phyloP scores from a whole-genome alignment of 2,113 vertebrate genomes.

The Megaceryle torquata region DNA sequence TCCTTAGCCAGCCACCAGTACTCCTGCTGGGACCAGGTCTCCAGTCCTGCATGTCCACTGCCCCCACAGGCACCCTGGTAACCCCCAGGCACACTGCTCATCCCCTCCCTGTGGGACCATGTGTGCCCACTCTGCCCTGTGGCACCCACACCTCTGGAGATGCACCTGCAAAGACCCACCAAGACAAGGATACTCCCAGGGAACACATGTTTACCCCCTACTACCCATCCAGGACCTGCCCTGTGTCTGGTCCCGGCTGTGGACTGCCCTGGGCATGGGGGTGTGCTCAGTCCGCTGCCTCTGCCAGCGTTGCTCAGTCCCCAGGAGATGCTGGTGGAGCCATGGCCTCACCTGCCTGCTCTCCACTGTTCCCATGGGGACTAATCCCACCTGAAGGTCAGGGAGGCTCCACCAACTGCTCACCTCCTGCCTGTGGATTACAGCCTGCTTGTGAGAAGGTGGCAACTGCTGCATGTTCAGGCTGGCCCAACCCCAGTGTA shows the following conservation, averaged over 20 bases:
- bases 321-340: background rate
- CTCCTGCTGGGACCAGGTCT: background rate
- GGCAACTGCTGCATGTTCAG: background rate
- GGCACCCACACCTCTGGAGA: background rate
- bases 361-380: constrained; percentile 75
- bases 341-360: background rate
- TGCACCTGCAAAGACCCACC: background rate
- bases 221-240: background rate
- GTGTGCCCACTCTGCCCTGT: background rate
- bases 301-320: background rate
- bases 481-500: background rate
- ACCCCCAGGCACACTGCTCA: accelerated
- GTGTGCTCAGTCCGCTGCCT: background rate
- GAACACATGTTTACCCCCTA: background rate
- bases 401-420: constrained; percentile 55
- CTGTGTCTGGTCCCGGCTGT: background rate
- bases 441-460: constrained; percentile 55
- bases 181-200: background rate
- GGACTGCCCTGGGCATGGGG: accelerated
- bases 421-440: constrained; percentile 69
- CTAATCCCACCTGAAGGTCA: constrained; percentile 79
- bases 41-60: background rate
- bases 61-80: background rate
- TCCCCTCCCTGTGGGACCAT: accelerated
- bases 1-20: background rate